Percentiles rank a stretch among this genome's conserved stretches.
phyloP scores from a whole-genome alignment of 2,113 vertebrate species.

The Platichthys stellatus region DNA sequence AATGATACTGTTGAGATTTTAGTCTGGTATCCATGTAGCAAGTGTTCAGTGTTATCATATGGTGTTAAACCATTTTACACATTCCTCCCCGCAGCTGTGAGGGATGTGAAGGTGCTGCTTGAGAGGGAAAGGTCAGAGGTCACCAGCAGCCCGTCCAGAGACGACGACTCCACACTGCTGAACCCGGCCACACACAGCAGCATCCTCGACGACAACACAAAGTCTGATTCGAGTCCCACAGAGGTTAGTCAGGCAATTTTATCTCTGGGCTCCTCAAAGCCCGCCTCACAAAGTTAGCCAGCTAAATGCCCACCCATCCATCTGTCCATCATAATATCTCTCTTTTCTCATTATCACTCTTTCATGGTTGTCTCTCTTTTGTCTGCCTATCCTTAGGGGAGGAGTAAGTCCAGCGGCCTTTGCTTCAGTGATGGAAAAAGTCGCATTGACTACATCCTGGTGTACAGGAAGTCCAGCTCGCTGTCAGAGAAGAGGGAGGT shows the following conservation, averaged over 20 bases:
- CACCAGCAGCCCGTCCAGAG: conserved; percentile 88
- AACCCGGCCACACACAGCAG: conserved; percentile 88
- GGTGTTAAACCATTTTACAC: too few species aligned
- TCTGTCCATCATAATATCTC: too few species aligned
- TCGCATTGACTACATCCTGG: conserved; percentile 93
- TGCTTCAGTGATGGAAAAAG: conserved; percentile 92
- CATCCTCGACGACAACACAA: conserved; percentile 88
- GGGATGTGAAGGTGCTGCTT: conserved; percentile 90
- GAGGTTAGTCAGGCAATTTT: conserved; percentile 82
- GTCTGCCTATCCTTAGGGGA: conserved; percentile 76
- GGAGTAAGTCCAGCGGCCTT: conserved; percentile 85
- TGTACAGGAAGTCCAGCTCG: conserved; percentile 90
- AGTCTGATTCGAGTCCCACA: conserved; percentile 80
- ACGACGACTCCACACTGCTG: conserved; percentile 88
- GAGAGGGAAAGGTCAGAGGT: conserved; percentile 83
- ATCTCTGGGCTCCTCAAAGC: neutral
- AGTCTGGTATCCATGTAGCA: too few species aligned
- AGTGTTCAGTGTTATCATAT: too few species aligned
- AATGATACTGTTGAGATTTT: too few species aligned
- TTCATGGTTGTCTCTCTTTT: neutral
- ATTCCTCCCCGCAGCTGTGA: conserved; percentile 79
- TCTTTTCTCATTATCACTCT: too few species aligned
- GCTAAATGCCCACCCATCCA: too few species aligned
- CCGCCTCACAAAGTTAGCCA: neutral
- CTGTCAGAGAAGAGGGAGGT: conserved; percentile 92